Evolutionary conservation across 2,113 vertebrate genomes (phyloP), one percentile per base, ranked within the genome.

Genomic region (Thermophis baileyi): DNA sequence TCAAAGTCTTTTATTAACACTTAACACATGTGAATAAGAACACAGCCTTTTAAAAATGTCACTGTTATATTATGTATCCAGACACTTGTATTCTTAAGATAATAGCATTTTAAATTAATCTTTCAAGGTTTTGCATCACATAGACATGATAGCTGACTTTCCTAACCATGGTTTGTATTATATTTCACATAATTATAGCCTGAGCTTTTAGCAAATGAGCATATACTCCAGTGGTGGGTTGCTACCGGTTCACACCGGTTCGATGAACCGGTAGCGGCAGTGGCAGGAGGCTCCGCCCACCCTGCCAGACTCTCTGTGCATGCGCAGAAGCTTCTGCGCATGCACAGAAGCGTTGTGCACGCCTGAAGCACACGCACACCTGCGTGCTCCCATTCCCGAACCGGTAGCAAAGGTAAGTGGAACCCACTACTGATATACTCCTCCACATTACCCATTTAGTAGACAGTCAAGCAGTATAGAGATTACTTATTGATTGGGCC

Each of bases 141-240:
- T 12, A 44, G 0, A 4, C 30, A 6, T 0, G 88, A 24, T 20
- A 30, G 18, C 0, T 3, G 11, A 9, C 6, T 6, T 0, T 7
- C n/a, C 2, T 44, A 40, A n/a, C 5, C 53, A 10, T 5, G 74
- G 0, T 0, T 4, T 44, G 18, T 2, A 40, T 18, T 16, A 0
- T 0, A 1, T 5, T 3, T 57, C 55, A 14, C 93, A 2, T n/a
- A 60, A 63, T 63, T 30, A 63, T 63, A 30, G 63, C 0, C 35
- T 6, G 1, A 0, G 6, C 2, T 47, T 49, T 86, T 0, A 35
- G 30, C 49, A 35, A 51, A 35, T 16, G 20, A 53, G 30, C 30
- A 49, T 22, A n/a, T 8, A 53, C 9, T 18, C 51, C 50, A n/a
- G n/a, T n/a, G n/a, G n/a, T n/a, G n/a, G n/a, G n/a, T n/a, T n/a